phyloP scores from a whole-genome alignment of 2,797 vertebrate genomes.

The Gobio occitaniae region DNA sequence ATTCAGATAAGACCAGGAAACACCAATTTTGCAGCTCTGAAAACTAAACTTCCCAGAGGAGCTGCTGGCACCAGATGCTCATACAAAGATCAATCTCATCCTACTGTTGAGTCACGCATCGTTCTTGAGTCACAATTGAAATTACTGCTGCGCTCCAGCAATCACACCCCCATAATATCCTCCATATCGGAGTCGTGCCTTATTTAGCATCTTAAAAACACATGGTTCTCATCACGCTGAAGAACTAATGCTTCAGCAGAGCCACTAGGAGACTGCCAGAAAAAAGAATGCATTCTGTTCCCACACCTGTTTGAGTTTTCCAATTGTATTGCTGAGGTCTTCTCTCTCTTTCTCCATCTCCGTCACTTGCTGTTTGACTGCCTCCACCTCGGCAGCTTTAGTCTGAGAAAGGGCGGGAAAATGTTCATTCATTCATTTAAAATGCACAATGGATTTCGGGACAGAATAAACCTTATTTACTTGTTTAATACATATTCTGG shows the following conservation, averaged over 20 bases:
- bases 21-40: constrained; percentile 17
- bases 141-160: constrained; percentile 19
- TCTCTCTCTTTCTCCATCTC: constrained; percentile 77
- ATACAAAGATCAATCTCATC: constrained; percentile 34
- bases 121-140: constrained; percentile 28
- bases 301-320: constrained; percentile 82
- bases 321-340: constrained; percentile 74
- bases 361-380: constrained; percentile 73
- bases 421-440: neutral
- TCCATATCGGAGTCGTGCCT: constrained; percentile 8
- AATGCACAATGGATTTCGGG: neutral
- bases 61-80: constrained; percentile 26
- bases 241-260: neutral
- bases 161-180: constrained; percentile 28
- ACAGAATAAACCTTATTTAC: neutral
- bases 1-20: constrained; percentile 22
- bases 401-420: constrained; percentile 58
- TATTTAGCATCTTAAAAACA: constrained; percentile 39
- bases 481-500: neutral
- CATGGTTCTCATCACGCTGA: constrained; percentile 7
- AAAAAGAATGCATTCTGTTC: constrained; percentile 35
- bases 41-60: constrained; percentile 29
- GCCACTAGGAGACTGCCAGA: neutral
- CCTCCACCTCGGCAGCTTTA: constrained; percentile 73
- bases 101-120: constrained; percentile 58